Conservation (phyloP, 2,113 vertebrate genomes). For the Macquaria ambigua region DNA sequence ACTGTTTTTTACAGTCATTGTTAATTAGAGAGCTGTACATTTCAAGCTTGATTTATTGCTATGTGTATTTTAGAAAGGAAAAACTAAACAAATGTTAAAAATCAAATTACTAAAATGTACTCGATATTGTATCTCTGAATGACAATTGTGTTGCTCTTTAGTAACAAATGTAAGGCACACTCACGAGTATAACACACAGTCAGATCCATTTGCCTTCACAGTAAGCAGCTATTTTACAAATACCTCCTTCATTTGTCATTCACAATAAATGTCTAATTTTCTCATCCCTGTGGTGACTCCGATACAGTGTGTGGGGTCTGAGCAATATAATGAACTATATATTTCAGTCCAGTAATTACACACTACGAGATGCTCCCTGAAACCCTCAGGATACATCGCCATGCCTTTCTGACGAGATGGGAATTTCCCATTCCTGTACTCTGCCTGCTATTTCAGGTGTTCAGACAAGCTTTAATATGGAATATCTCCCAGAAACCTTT, state of each 20-base stretch:
- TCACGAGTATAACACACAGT: conserved; percentile 38
- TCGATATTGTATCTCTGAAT: not conserved
- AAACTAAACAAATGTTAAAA: not conserved
- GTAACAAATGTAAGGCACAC: conserved; percentile 4
- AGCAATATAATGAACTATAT: conserved; percentile 44
- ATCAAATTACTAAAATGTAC: not conserved
- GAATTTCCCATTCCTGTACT: conserved; percentile 70
- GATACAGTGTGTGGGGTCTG: conserved; percentile 68
- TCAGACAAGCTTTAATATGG: conserved; percentile 55
- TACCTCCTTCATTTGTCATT: conserved; percentile 59
- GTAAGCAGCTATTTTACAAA: conserved; percentile 24
- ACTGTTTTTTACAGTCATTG: not conserved
- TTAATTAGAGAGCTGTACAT: conserved; percentile 1
- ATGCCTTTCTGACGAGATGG: conserved; percentile 55
- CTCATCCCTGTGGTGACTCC: conserved; percentile 37
- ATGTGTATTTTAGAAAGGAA: conserved; percentile 4
- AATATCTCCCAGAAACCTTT: conserved; percentile 48
- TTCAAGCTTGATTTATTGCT: conserved; percentile 1
- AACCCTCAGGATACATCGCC: conserved; percentile 58
- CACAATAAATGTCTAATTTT: conserved; percentile 28
- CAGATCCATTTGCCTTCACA: conserved; percentile 28
- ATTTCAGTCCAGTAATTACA: conserved; percentile 73
- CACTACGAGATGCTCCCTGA: conserved; percentile 34
- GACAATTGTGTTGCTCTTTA: conserved; percentile 3
- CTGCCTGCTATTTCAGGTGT: conserved; percentile 71